Base-by-base conservation (phyloP, 2,113 vertebrate species). In the Bufo gargarizans region DNA sequence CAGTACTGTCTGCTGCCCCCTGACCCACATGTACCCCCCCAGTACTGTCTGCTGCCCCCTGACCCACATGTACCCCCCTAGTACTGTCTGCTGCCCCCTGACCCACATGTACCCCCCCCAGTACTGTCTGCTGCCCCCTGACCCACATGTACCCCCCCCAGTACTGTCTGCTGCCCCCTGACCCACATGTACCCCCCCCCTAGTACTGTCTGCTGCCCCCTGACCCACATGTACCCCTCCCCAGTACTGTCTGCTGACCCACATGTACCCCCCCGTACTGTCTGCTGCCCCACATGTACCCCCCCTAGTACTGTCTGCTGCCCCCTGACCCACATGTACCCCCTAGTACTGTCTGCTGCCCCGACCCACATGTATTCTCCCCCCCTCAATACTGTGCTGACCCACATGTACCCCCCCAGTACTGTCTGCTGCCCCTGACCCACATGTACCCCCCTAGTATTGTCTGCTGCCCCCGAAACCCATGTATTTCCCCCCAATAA, bases 191-290 rank as follows among this genome's bases (percentile, higher is more conserved):
- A 12, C 82, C 20, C 67, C 89, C 81, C 87, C 90, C n/a, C n/a
- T n/a, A 90, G 90, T 91, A 90, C 91, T 92, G 91, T 92, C 92
- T 17, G 3, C 58, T 61, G 58, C n/a, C 11, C 58, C 50, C 50
- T 19, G 6, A 20, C 20, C 0, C 11, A 3, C 33, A 89, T 72
- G 6, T 72, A 3, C 3, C 58, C 58, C n/a, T n/a, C 22, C 69
- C 55, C 11, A 12, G 10, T 2, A 6, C 6, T 2, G 8, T 77
- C 19, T 55, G n/a, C n/a, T 16, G 17, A 55, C 3, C 4, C 22
- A 1, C 3, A 8, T 50, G 49, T 50, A 8, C 8, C 47, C 47
- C 50, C 20, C 53, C 1, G 0, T 6, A 17, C 6, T 2, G 8
- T 77, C 19, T 55, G 76, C 13, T 20, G 0, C 19, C 20, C 14